Percentiles rank a stretch among this genome's conserved stretches.
Evolutionary conservation across 2,797 vertebrate genomes (phyloP).

Genomic region (Rousettus madagascariensis): DNA sequence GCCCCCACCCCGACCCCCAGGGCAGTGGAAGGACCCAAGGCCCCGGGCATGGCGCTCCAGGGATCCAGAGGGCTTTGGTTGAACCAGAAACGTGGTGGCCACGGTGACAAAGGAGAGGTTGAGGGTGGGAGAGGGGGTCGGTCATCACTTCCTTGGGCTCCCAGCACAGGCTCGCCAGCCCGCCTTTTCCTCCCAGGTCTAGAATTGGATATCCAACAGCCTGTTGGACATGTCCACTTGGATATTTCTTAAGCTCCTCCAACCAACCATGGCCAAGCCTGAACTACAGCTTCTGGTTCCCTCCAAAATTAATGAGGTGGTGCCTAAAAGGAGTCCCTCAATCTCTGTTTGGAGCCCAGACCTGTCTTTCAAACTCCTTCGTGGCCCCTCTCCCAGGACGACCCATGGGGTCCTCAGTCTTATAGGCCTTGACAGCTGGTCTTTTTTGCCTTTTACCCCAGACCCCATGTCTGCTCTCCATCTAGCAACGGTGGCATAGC

Average conservation of each 20-base stretch:
- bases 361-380: background rate
- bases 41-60: background rate
- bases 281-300: background rate
- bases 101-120: background rate
- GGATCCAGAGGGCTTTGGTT: background rate
- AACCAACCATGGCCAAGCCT: background rate
- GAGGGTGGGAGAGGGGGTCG: background rate
- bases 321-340: background rate
- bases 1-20: no score
- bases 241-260: background rate
- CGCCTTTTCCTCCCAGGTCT: background rate
- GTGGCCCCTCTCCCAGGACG: background rate
- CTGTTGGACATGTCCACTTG: background rate
- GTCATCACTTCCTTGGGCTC: rapidly evolving
- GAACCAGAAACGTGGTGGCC: background rate
- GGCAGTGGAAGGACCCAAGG: background rate
- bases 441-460: background rate
- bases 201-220: background rate
- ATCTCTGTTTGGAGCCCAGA: background rate
- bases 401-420: background rate
- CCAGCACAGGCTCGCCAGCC: background rate
- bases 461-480: background rate
- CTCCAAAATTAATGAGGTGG: background rate
- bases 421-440: background rate
- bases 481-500: background rate